A percentile compares a stretch with the other conserved stretches of the same genome.
Evolutionary conservation across 2,888 invertebrate species (phyloP).

Genomic region (Onthophagus sagittarius): DNA sequence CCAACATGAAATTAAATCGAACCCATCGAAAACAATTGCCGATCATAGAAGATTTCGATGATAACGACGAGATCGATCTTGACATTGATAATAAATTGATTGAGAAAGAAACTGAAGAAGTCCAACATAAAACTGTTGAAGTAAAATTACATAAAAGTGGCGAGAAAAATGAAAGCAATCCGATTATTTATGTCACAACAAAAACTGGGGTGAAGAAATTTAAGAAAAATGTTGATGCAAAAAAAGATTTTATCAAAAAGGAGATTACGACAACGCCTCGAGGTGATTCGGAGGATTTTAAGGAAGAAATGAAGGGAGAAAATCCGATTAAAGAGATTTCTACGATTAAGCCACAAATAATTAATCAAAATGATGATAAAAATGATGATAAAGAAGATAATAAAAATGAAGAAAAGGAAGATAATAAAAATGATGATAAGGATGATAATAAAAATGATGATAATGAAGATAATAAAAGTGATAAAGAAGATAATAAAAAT

Average conservation of each 20-base stretch:
- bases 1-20: slow-evolving; percentile 41
- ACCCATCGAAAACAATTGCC: slow-evolving; percentile 46
- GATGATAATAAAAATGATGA: background rate
- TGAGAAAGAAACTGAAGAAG: slow-evolving; percentile 13
- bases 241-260: slow-evolving; percentile 17
- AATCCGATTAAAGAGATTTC: background rate
- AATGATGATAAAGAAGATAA: slow-evolving; percentile 5
- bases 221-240: slow-evolving; percentile 8
- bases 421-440: background rate
- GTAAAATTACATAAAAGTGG: slow-evolving; percentile 32
- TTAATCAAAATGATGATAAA: background rate
- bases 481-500: slow-evolving; percentile 3
- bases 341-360: slow-evolving; percentile 7
- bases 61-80: slow-evolving; percentile 26
- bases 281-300: slow-evolving; percentile 18
- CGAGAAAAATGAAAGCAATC: slow-evolving; percentile 27
- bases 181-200: slow-evolving; percentile 33
- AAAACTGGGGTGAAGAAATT: slow-evolving; percentile 18
- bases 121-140: slow-evolving; percentile 34
- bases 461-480: background rate
- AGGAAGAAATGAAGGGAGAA: slow-evolving; percentile 12
- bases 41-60: slow-evolving; percentile 27
- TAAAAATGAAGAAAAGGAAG: background rate
- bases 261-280: background rate
- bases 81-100: slow-evolving; percentile 27